A percentile compares a stretch with the other conserved stretches of the same genome.
phyloP scores from a whole-genome alignment of 2,113 vertebrate species.

The Cyanistes caeruleus region DNA sequence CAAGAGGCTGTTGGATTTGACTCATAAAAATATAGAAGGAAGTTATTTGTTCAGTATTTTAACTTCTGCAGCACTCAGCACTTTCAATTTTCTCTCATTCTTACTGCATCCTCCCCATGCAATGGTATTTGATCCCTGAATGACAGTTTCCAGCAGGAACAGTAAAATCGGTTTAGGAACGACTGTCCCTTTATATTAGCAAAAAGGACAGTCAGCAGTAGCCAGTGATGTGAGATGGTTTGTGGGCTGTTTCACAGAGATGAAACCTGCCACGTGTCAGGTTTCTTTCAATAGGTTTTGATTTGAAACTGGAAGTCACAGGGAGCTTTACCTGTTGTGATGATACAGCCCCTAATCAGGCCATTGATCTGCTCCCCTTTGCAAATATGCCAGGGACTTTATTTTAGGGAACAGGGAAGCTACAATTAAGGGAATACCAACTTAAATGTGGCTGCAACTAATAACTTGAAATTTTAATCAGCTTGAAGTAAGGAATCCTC shows the following conservation, averaged over 20 bases:
- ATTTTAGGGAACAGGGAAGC: not conserved
- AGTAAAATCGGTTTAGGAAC: not conserved
- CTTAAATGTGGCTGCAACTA: not conserved
- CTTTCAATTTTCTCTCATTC: constrained; percentile 26
- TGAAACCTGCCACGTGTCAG: not conserved
- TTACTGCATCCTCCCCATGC: not conserved
- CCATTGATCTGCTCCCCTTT: not conserved
- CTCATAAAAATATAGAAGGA: constrained; percentile 42
- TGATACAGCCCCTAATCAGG: not conserved
- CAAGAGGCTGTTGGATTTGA: constrained; percentile 54
- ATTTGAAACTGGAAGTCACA: not conserved
- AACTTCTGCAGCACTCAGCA: constrained; percentile 41
- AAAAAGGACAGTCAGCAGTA: not conserved
- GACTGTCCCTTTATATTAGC: not conserved
- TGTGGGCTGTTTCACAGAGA: not conserved
- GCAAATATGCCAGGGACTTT: not conserved
- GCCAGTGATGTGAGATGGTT: not conserved
- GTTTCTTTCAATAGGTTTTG: constrained; percentile 1
- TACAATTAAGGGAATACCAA: not conserved
- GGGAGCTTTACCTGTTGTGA: not conserved
- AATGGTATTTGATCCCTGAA: not conserved
- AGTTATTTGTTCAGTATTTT: constrained; percentile 51
- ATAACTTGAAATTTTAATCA: not conserved
- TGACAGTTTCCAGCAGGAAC: constrained; percentile 26
- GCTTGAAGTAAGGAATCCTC: not conserved